These are phyloP conservation scores for Pocillopora damicornis DNA, from an alignment of 64 coral and sea anemone species.

Conservation along the genomic window DNA sequence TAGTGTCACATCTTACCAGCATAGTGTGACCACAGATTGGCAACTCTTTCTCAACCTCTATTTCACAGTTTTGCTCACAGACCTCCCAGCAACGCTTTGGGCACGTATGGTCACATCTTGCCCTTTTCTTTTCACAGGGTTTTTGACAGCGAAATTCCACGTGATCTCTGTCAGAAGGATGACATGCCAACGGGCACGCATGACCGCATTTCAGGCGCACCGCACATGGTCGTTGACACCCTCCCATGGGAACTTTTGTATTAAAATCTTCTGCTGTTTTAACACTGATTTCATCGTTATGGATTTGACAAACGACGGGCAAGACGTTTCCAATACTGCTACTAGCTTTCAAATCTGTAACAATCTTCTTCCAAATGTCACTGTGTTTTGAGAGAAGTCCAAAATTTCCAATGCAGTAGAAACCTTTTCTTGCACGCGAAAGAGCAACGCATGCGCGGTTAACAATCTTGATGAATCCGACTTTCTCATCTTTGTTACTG, in stretches of 20 bases:
- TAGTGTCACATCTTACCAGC: conserved; percentile 3
- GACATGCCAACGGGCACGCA: conserved; percentile 45
- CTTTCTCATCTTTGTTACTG: conserved; percentile 63
- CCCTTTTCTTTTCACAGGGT: conserved; percentile 11
- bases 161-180: conserved; percentile 45
- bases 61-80: conserved; percentile 24
- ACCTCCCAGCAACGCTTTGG: conserved; percentile 22
- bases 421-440: conserved; percentile 70
- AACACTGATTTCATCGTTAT: conserved; percentile 27
- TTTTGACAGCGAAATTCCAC: conserved; percentile 20
- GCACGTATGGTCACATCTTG: conserved; percentile 50
- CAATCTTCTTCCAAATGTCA: conserved; percentile 65
- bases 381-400: conserved; percentile 45
- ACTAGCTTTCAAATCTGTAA: conserved; percentile 13
- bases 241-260: conserved; percentile 52
- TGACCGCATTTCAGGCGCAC: conserved; percentile 71
- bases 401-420: conserved; percentile 89
- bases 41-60: conserved; percentile 35
- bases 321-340: conserved; percentile 37
- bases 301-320: conserved; percentile 68
- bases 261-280: conserved; percentile 50
- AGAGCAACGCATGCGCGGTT: conserved; percentile 81
- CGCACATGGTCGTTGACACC: conserved; percentile 51
- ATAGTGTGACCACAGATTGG: conserved; percentile 34
- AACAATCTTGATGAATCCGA: conserved; percentile 62